Base-by-base conservation (phyloP, 1,140 invertebrate genomes). In the Stegodyphus dumicola region DNA sequence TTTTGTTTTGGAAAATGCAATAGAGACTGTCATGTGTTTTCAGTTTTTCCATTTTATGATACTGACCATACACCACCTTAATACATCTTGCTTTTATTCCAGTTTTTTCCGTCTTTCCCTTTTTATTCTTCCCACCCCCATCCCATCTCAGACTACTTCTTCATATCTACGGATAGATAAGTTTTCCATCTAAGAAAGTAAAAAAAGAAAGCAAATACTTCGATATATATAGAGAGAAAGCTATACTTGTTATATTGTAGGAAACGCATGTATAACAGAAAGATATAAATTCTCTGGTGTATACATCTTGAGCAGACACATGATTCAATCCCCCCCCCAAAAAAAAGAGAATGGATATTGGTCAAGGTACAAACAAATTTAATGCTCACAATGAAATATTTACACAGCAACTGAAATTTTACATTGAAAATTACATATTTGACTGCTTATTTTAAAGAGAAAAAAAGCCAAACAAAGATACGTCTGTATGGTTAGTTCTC, bases 21-120 rank as follows among this genome's bases (percentile, higher is more conserved):
- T 85, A 69, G 73, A 85, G 74, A 67, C 60, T 85, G 81, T 83
- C 81, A 85, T 85, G 81, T 85, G 66, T 85, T 85, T 77, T 85
- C 81, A 85, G 74, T 76, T 85, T 83, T 77, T 77, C 81, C 81
- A 85, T 85, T 85, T 85, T 67, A 83, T 76, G 81, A 85, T 85
- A 85, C 81, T 85, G 81, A 85, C 81, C 81, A 76, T 76, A 76
- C 64, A 52, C 64, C 33, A 56, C 17, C 51, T 52, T 74, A 74
- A 74, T 74, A 71, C 33, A 53, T 53, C 71, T 53, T 52, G 53
- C 17, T 56, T 74, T 74, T 74, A 74, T 56, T 74, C 33, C 48
- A 71, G 18, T 18, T 60, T 60, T 60, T 60, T 60, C 56, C 9
- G 54, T 56, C 13, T 56, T 56, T 60, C 9, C 15, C 15, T 60